phyloP scores from a whole-genome alignment of 2,888 invertebrate genomes.

The Euclidia mi region DNA sequence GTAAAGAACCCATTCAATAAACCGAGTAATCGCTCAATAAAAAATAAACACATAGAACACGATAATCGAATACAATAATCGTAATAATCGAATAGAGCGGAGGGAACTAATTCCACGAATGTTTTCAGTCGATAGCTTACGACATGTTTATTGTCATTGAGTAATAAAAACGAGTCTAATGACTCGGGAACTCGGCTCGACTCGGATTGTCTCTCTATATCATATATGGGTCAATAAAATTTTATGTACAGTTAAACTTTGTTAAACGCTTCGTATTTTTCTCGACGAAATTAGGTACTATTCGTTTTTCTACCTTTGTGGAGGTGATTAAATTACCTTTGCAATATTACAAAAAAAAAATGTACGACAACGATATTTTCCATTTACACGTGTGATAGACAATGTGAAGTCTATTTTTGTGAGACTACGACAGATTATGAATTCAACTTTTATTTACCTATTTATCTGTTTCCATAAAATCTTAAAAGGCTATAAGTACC shows the following conservation, averaged over 20 bases:
- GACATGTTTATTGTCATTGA: slow-evolving; percentile 88
- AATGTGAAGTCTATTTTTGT: too few species aligned
- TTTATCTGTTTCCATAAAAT: too few species aligned
- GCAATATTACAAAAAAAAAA: background rate
- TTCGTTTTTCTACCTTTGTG: slow-evolving; percentile 40
- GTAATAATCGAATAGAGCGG: slow-evolving; percentile 78
- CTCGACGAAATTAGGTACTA: slow-evolving; percentile 59
- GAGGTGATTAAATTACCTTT: slow-evolving; percentile 21
- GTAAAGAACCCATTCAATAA: slow-evolving; percentile 38
- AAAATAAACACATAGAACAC: slow-evolving; percentile 65
- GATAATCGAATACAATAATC: slow-evolving; percentile 80
- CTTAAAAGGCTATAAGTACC: too few species aligned
- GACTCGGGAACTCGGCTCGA: slow-evolving; percentile 82
- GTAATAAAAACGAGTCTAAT: slow-evolving; percentile 88
- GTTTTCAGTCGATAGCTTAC: slow-evolving; percentile 88
- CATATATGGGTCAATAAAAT: slow-evolving; percentile 89
- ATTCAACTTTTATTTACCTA: too few species aligned
- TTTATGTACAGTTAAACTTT: slow-evolving; percentile 88
- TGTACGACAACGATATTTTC: too few species aligned
- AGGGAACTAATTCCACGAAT: slow-evolving; percentile 85
- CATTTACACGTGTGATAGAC: too few species aligned
- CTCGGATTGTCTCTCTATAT: slow-evolving; percentile 86
- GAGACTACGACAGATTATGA: too few species aligned
- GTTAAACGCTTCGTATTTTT: slow-evolving; percentile 79
- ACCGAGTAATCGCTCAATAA: slow-evolving; percentile 64